phyloP scores from a whole-genome alignment of 2,888 invertebrate genomes.

The Linnaemya tessellans region DNA sequence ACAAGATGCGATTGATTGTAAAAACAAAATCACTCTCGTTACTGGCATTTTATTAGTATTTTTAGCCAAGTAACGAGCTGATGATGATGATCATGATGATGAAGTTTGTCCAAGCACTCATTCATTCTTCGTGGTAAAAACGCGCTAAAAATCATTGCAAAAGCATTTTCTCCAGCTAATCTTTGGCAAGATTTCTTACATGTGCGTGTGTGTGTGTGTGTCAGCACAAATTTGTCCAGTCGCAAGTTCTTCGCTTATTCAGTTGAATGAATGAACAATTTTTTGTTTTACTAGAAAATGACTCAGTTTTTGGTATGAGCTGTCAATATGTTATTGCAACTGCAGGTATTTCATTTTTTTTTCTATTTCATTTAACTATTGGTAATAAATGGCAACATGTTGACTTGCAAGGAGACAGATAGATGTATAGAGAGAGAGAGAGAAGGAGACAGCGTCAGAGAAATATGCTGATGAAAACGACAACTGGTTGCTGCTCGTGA shows the following conservation, averaged over 20 bases:
- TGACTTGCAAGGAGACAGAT: background rate
- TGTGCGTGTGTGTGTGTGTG: background rate
- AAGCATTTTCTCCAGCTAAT: constrained; percentile 20
- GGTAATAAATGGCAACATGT: constrained; percentile 38
- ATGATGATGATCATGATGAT: constrained; percentile 8
- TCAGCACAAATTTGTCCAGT: constrained; percentile 12
- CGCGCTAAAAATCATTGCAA: constrained; percentile 50
- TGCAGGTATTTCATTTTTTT: constrained; percentile 8
- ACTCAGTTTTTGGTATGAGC: constrained; percentile 56
- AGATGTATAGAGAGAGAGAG: constrained; percentile 9
- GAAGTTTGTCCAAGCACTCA: constrained; percentile 18
- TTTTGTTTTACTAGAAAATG: constrained; percentile 40
- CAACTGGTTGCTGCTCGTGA: constrained; percentile 17
- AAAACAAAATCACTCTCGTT: constrained; percentile 47
- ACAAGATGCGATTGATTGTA: constrained; percentile 6
- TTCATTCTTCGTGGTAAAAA: constrained; percentile 17
- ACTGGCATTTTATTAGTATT: constrained; percentile 44
- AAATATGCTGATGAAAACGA: constrained; percentile 14
- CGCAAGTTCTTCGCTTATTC: constrained; percentile 56
- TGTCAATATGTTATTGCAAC: constrained; percentile 12
- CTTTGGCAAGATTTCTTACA: constrained; percentile 17
- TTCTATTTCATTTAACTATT: constrained; percentile 25
- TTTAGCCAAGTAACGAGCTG: constrained; percentile 34
- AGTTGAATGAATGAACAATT: constrained; percentile 29
- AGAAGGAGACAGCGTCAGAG: background rate